Base-by-base conservation (phyloP, 1,140 invertebrate species). In the Drosophila pachea region DNA sequence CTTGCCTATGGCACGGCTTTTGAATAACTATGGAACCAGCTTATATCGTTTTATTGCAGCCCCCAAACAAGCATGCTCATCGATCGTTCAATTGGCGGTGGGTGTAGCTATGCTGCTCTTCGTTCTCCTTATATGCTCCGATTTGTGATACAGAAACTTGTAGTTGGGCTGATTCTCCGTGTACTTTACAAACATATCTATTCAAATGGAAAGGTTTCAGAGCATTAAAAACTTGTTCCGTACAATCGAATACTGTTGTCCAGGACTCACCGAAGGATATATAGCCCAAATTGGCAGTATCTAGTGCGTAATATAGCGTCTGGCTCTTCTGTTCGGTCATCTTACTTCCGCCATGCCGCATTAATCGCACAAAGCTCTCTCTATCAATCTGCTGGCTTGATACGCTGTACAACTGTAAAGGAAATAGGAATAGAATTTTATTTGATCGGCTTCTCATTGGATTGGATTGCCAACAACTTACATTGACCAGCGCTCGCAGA, bases 71-170 rank as follows among this genome's bases (percentile, higher is more conserved):
- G 63, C 68, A 66, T 66, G 48, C 2, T 50, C 12, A 9, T 14
- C 4, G 45, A 2, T 32, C 53, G 2, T 31, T 81, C 40, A 76
- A 16, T 82, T 77, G 50, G 50, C 12, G 7, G 58, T 35, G 9
- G 40, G 11, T 8, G 36, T 52, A 22, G 45, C 42, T 36, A 61
- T 67, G 2, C 59, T 65, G 38, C 36, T 36, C 52, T 86, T 86
- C 4, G 76, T 32, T 7, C 79, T 36, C 58, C 79, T 50, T 74
- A 84, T 86, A 32, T 86, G 81, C 50, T 86, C 81, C 48, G 81
- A 86, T 36, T 84, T 84, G 69, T 76, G 81, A 42, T 83, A 87
- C 5, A 86, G 74, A 70, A 87, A 86, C 68, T 82, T 72, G 38
- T 82, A 86, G 64, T 42, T 71, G 0, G 72, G 50, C 9, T 63